A percentile compares a stretch with the other conserved stretches of the same genome.
Evolutionary conservation across 2,888 invertebrate genomes (phyloP).

Genomic region (Agrochola circellaris): DNA sequence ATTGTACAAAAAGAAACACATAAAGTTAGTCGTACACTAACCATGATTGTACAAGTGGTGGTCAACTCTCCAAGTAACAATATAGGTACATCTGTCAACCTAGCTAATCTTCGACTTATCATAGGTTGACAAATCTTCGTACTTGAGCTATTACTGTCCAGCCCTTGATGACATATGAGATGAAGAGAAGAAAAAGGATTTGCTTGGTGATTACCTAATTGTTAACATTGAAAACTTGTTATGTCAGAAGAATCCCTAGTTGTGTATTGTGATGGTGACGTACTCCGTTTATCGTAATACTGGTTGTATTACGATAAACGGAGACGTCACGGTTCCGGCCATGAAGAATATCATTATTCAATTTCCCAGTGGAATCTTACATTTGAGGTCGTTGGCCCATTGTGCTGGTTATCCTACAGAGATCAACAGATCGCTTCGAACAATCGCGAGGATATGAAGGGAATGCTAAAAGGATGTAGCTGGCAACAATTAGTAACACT

Average conservation of each 20-base stretch:
- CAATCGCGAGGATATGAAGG: constrained; percentile 53
- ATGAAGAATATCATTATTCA: constrained; percentile 41
- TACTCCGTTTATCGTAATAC: no score
- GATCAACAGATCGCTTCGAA: constrained; percentile 45
- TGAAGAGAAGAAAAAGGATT: background rate
- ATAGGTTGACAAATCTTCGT: background rate
- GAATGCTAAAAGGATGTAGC: constrained; percentile 56
- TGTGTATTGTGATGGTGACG: constrained; percentile 1
- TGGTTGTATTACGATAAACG: constrained; percentile 18
- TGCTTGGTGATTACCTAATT: background rate
- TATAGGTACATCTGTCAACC: background rate
- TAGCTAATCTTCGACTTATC: background rate
- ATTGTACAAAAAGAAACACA: no score
- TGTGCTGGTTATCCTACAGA: constrained; percentile 44
- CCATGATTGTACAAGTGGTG: no score
- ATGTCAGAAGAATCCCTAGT: background rate
- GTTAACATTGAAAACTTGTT: background rate
- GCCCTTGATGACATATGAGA: background rate
- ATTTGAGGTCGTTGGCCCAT: constrained; percentile 52
- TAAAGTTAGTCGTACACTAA: no score
- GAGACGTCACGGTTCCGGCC: constrained; percentile 38
- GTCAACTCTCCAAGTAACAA: background rate
- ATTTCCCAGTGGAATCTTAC: constrained; percentile 48
- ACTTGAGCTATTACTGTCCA: background rate
- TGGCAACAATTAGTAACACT: constrained; percentile 39